Evolutionary conservation across 2,888 invertebrate species (phyloP), one percentile per base, ranked within the genome.

Genomic region (Oscheius sp.): DNA sequence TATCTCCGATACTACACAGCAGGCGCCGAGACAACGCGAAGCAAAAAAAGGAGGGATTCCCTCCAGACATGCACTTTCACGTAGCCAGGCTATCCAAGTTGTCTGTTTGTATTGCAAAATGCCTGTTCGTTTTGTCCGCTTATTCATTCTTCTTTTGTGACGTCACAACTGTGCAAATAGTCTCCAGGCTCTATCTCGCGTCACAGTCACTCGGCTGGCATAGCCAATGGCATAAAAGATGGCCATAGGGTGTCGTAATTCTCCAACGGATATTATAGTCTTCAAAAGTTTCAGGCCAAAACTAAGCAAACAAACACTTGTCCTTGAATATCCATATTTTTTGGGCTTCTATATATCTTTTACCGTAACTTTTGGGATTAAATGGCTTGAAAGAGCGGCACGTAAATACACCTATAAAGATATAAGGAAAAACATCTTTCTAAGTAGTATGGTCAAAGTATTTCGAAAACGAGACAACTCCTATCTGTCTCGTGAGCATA

Each of bases 61-160:
- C 29, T 10, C 57, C 29, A 32, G 29, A 10, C 29, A 2, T 57
- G 68, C 53, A 53, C 66, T 47, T 53, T 55, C 68, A 68, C 68
- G 53, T 42, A 53, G 68, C 68, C 35, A 35, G n/a, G 33, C 68
- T 55, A 68, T 68, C 68, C 55, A 70, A 70, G 57, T 42, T 59
- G 62, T 57, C 33, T 72, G 72, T 72, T 72, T 72, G 72, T 72
- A 72, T 72, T 72, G 72, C 72, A 72, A 72, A 72, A 72, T 72
- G 72, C 62, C 53, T 57, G 70, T 59, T 58, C 70, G 70, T 55
- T 68, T 58, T 47, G 70, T 58, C 70, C 70, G 70, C 70, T 70
- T 70, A 70, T 70, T 70, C 70, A 70, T 70, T 57, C 57, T 59
- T 48, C 70, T 70, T 70, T 70, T 70, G 70, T 70, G 70, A 70